A percentile compares a stretch with the other conserved stretches of the same genome.
These are phyloP conservation scores for Lethocerus indicus DNA, from an alignment of 1,140 invertebrate species.

Conservation along the genomic window DNA sequence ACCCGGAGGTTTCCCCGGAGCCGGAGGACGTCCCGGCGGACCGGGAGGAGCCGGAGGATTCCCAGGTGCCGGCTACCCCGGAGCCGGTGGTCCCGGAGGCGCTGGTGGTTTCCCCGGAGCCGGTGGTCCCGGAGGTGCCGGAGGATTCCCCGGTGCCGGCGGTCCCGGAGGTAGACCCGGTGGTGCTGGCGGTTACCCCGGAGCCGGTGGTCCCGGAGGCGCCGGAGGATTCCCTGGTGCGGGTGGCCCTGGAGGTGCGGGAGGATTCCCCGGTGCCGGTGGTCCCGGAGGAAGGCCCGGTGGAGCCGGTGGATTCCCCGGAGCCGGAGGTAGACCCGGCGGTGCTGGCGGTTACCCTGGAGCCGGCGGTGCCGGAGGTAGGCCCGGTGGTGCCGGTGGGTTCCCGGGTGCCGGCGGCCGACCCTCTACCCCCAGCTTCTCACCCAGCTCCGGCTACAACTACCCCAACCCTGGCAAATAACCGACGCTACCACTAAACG, in stretches of 20 bases:
- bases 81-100: neutral
- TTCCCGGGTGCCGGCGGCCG: neutral
- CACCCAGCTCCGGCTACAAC: neutral
- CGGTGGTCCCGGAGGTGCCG: slow-evolving; percentile 1
- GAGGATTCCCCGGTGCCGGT: neutral
- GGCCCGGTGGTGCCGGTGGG: neutral
- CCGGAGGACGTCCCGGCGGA: slow-evolving; percentile 9
- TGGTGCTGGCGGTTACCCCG: slow-evolving; percentile 1
- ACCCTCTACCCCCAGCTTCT: neutral
- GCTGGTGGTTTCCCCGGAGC: neutral
- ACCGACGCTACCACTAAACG: too few species aligned
- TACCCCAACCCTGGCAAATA: slow-evolving; percentile 4
- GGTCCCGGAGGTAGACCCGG: neutral
- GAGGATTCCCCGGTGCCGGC: slow-evolving; percentile 6
- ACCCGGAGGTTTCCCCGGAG: neutral
- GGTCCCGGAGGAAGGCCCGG: slow-evolving; percentile 2
- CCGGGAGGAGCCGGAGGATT: neutral
- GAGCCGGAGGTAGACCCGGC: neutral
- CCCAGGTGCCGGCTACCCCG: slow-evolving; percentile 17
- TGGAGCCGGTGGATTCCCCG: slow-evolving; percentile 3
- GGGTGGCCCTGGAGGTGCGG: neutral
- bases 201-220: neutral
- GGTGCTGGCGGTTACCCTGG: neutral
- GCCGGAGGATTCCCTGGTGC: slow-evolving; percentile 1
- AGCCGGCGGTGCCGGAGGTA: neutral